Base-by-base conservation (phyloP, 2,113 vertebrate species). In the Syngnathoides biaculeatus region DNA sequence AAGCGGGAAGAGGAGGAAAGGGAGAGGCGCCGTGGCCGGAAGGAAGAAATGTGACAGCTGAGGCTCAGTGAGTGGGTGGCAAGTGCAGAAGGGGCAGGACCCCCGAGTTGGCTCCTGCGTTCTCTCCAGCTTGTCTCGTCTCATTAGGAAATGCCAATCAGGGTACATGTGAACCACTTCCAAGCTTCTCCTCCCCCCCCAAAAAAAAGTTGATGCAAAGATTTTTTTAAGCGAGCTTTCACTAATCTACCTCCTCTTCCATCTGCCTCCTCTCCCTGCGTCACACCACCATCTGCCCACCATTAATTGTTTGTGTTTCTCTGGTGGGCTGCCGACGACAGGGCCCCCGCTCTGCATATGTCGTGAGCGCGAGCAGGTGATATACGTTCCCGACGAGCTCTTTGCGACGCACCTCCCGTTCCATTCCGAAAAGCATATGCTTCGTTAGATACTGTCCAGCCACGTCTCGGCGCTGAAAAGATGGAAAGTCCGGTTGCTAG, bases 91-190 rank as follows among this genome's bases (percentile, higher is more conserved):
- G 85, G 86, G 86, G 87, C 87, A 87, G 84, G 85, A 85, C 89
- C 87, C 84, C 17, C 75, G 79, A 87, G 78, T 87, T 86, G 87
- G 87, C 86, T 79, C 76, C 57, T 68, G 82, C 17, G 65, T 80
- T 78, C 81, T 79, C 86, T 84, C 38, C 88, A 85, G 83, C 86
- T 88, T 84, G 83, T 87, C 84, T 86, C 73, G 74, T 81, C 87
- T 90, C 87, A 90, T 90, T 89, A 89, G 81, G 74, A 79, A 85
- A 87, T 67, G 87, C 85, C 87, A 89, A 88, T 90, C 87, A 88
- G 79, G 24, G 76, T 77, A 8, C 75, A 73, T 76, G 77, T 80
- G 79, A 88, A 80, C 77, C 73, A 76, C 79, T 84, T 88, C 84
- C 86, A 87, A 90, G 77, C 42, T 27, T 58, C 61, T 48, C 27